phyloP scores from a whole-genome alignment of 2,888 invertebrate species.

The Marronus borbonicus region DNA sequence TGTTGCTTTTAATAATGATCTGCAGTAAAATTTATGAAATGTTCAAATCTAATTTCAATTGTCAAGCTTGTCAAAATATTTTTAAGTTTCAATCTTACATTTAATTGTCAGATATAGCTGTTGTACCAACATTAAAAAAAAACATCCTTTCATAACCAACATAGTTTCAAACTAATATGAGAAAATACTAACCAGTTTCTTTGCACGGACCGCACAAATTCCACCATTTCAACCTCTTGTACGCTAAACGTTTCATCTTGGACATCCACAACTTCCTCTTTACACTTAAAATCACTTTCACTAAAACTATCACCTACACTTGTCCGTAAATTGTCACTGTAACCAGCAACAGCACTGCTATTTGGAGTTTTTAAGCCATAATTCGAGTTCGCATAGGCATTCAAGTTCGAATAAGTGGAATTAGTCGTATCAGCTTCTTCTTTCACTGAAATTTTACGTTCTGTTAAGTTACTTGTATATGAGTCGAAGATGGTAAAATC shows the following conservation, averaged over 20 bases:
- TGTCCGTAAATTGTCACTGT: conserved; percentile 62
- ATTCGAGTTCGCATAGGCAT: conserved; percentile 57
- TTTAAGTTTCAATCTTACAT: no score
- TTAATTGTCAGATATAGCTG: no score
- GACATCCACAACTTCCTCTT: conserved; percentile 61
- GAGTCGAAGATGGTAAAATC: conserved; percentile 80
- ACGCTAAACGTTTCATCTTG: conserved; percentile 53
- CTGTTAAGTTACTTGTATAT: conserved; percentile 48
- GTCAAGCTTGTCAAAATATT: no score
- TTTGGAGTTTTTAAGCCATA: conserved; percentile 58
- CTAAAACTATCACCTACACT: conserved; percentile 61
- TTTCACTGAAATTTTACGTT: conserved; percentile 34
- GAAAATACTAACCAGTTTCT: conserved; percentile 72
- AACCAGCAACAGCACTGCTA: conserved; percentile 56
- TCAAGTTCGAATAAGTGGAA: conserved; percentile 55
- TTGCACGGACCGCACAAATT: conserved; percentile 67
- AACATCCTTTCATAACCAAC: no score
- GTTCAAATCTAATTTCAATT: no score
- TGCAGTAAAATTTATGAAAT: no score
- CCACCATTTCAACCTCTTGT: conserved; percentile 64
- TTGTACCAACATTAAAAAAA: no score
- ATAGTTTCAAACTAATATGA: not conserved
- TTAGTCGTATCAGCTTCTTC: conserved; percentile 26
- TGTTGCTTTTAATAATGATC: no score
- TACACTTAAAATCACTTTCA: conserved; percentile 59